A percentile compares a stretch with the other conserved stretches of the same genome.
phyloP scores from a whole-genome alignment of 2,113 vertebrate genomes.

The Megaceryle torquata region DNA sequence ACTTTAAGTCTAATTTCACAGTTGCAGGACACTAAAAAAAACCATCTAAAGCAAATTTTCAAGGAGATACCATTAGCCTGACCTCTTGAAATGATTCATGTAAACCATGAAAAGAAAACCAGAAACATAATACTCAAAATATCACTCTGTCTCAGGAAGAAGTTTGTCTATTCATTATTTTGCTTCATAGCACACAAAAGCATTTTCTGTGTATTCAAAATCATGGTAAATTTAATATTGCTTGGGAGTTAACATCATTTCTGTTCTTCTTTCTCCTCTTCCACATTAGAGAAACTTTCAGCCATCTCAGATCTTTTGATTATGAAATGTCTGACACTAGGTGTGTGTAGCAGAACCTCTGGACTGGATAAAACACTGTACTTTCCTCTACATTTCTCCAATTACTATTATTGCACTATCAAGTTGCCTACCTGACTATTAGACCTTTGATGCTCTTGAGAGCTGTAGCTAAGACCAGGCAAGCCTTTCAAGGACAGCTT shows the following conservation, averaged over 20 bases:
- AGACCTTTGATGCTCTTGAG: constrained; percentile 63
- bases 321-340: constrained; percentile 55
- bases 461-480: constrained; percentile 9
- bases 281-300: constrained; percentile 4
- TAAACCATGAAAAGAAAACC: neutral
- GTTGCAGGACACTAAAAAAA: neutral
- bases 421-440: constrained; percentile 67
- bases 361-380: constrained; percentile 63
- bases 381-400: constrained; percentile 67
- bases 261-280: constrained; percentile 40
- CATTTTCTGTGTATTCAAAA: constrained; percentile 46
- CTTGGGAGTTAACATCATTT: constrained; percentile 16
- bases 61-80: neutral
- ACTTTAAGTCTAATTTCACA: constrained; percentile 20
- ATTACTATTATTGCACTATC: constrained; percentile 76
- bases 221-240: constrained; percentile 22
- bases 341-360: constrained; percentile 37
- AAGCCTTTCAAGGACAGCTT: constrained; percentile 3
- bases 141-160: neutral
- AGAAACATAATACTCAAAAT: neutral
- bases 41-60: neutral
- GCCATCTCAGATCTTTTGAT: constrained; percentile 19
- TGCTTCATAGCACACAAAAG: constrained; percentile 10
- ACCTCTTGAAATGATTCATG: neutral
- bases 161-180: constrained; percentile 21